phyloP scores from a whole-genome alignment of 2,888 invertebrate genomes.

The Phrixothrix hirtus region DNA sequence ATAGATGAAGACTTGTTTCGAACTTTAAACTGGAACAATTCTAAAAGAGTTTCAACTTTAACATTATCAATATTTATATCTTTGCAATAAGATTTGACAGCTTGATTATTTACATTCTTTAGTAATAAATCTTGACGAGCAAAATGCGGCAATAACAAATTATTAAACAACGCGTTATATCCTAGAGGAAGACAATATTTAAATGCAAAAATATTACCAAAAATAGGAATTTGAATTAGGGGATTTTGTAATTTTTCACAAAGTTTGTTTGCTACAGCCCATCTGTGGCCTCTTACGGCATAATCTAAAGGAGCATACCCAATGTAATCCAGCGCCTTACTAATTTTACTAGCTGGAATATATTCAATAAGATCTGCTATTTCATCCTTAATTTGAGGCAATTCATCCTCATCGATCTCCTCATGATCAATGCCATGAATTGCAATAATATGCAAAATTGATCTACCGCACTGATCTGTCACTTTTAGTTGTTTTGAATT shows the following conservation, averaged over 20 bases:
- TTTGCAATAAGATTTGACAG: neutral
- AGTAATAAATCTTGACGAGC: neutral
- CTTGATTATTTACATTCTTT: neutral
- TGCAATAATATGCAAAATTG: conserved; percentile 4
- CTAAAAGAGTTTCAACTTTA: neutral
- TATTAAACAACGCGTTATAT: neutral
- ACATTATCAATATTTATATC: neutral
- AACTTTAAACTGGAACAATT: neutral
- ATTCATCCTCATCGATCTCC: neutral
- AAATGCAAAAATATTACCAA: neutral
- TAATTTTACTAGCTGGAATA: neutral
- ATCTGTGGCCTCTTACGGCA: neutral
- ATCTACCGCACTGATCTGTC: neutral
- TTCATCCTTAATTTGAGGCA: neutral
- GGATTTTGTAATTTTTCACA: neutral
- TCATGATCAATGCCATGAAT: neutral
- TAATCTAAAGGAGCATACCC: conserved; percentile 8
- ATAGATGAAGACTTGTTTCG: too few species aligned
- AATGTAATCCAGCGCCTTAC: neutral
- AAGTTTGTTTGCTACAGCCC: neutral
- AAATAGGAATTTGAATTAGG: neutral
- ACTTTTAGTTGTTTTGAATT: neutral
- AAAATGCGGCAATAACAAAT: neutral
- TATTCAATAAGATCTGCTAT: neutral
- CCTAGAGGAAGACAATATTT: neutral